Conservation (phyloP, 2,113 vertebrate species). For the Etheostoma spectabile region DNA sequence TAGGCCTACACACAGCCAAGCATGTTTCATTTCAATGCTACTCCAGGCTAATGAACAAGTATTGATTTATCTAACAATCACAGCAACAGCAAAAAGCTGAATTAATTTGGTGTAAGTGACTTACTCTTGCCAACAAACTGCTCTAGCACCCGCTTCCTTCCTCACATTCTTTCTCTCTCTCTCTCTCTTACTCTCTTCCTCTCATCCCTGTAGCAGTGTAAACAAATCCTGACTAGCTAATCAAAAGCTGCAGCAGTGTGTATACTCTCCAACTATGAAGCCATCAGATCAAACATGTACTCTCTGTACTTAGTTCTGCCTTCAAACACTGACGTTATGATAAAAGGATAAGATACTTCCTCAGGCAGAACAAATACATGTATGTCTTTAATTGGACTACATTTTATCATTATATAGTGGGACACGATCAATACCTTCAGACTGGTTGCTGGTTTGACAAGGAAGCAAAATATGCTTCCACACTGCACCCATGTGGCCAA, state of each 20-base stretch:
- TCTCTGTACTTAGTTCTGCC: neutral
- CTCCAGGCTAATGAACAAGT: conserved; percentile 71
- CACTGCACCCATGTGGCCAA: conserved; percentile 74
- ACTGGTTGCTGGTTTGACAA: neutral
- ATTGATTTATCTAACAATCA: conserved; percentile 74
- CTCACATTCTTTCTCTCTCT: neutral
- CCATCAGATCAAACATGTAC: conserved; percentile 16
- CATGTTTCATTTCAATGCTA: conserved; percentile 64
- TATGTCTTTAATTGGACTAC: neutral
- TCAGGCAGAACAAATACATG: neutral
- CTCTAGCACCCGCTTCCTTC: conserved; percentile 11
- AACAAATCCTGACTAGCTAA: conserved; percentile 46
- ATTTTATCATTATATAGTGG: neutral
- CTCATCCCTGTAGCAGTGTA: conserved; percentile 18
- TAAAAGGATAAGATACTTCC: conserved; percentile 5
- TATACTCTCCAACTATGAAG: neutral
- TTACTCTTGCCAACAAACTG: conserved; percentile 61
- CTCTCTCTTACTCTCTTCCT: neutral
- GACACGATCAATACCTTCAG: neutral
- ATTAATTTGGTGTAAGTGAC: conserved; percentile 74
- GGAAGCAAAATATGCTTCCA: conserved; percentile 23
- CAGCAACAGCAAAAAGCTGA: conserved; percentile 60
- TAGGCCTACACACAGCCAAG: conserved; percentile 38
- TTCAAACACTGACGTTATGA: neutral
- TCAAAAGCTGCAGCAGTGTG: conserved; percentile 20